Percentiles rank a stretch among this genome's conserved stretches.
Evolutionary conservation across 1,140 invertebrate species (phyloP).

Genomic region (Galendromus occidentalis): DNA sequence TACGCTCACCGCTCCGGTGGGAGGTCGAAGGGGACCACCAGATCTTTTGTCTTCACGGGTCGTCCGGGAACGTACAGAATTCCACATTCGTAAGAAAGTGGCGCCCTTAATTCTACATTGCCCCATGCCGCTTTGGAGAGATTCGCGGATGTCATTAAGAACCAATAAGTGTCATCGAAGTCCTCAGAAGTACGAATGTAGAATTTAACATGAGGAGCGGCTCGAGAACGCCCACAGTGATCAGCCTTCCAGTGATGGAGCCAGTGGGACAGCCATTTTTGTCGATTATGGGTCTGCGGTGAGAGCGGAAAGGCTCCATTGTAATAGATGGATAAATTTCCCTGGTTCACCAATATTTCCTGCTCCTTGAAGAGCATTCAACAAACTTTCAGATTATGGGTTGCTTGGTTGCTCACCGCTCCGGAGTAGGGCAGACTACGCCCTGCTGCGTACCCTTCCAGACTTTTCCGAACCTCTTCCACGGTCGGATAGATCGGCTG

Average conservation of each 20-base stretch:
- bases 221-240: conserved; percentile 40
- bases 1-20: neutral
- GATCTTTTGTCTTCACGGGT: conserved; percentile 38
- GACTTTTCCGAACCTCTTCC: conserved; percentile 56
- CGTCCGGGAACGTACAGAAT: conserved; percentile 67
- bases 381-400: conserved; percentile 53
- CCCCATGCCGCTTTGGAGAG: conserved; percentile 92
- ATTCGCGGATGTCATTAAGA: conserved; percentile 65
- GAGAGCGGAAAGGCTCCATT: too few species aligned
- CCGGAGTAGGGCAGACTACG: conserved; percentile 71
- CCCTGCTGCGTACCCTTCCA: conserved; percentile 60
- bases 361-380: conserved; percentile 31
- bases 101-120: conserved; percentile 43
- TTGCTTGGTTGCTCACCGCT: conserved; percentile 60
- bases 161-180: conserved; percentile 45
- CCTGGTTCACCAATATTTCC: too few species aligned
- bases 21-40: conserved; percentile 1
- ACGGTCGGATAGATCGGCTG: conserved; percentile 43
- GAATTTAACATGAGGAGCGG: conserved; percentile 83
- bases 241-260: conserved; percentile 55
- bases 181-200: conserved; percentile 56
- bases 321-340: too few species aligned
- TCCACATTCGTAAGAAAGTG: conserved; percentile 75
- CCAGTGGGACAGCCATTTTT: neutral
- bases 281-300: neutral